Evolutionary conservation across 2,888 invertebrate species (phyloP).

Genomic region (Gonocerus acuteangulatus): DNA sequence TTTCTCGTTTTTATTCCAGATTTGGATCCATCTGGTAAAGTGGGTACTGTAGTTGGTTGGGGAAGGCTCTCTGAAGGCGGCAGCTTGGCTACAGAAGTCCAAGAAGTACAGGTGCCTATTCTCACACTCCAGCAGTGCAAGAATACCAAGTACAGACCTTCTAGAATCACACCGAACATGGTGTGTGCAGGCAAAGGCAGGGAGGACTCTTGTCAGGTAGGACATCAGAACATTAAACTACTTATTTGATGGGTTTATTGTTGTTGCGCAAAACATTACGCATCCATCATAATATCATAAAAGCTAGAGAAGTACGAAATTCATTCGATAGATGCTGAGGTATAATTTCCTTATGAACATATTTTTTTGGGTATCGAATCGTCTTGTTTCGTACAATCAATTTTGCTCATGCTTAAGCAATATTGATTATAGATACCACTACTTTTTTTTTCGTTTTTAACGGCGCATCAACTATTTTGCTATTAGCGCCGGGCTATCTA

Average conservation of each 20-base stretch:
- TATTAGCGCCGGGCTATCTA: no score
- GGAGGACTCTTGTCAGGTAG: conserved; percentile 68
- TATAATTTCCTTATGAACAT: no score
- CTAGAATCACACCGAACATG: conserved; percentile 76
- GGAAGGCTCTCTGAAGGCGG: conserved; percentile 77
- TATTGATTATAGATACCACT: no score
- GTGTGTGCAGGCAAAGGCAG: conserved; percentile 73
- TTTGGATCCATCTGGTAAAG: conserved; percentile 60
- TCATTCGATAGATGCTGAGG: no score
- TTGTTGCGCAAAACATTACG: not conserved
- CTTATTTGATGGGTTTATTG: not conserved
- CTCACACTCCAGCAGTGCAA: conserved; percentile 69
- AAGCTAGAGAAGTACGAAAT: not conserved
- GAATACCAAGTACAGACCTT: conserved; percentile 73
- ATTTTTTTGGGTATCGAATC: no score
- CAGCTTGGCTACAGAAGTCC: conserved; percentile 65
- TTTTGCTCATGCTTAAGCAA: no score
- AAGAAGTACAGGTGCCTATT: conserved; percentile 79
- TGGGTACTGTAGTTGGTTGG: conserved; percentile 78
- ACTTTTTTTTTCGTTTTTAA: no score
- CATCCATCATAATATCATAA: not conserved
- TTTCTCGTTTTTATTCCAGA: no score
- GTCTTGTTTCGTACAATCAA: no score
- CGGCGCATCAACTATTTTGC: no score
- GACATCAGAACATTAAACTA: not conserved